Evolutionary conservation across 2,888 invertebrate genomes (phyloP), one percentile per base, ranked within the genome.

Genomic region (Heliothis peltigera): DNA sequence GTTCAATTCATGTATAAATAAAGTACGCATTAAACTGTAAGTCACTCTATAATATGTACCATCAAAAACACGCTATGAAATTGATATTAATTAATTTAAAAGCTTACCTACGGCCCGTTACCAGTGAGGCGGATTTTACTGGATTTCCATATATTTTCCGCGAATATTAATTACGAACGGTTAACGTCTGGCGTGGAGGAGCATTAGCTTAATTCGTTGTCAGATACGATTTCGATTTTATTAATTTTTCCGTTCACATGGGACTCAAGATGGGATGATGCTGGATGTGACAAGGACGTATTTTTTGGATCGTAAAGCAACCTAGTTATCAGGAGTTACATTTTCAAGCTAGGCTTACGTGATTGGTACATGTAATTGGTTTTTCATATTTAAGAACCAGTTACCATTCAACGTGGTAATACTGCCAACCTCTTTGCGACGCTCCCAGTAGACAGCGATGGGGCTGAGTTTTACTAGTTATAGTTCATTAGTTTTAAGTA

Each of bases 181-280:
- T 90, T 87, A 87, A 85, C 85, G 86, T 87, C 81, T 82, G 87
- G 77, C 82, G 51, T 82, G 81, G 79, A 80, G 81, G 78, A 87
- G 86, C 91, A 92, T 93, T 92, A 93, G 91, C 91, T 92, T 92
- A 90, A 92, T 92, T 89, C 87, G 91, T 88, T 87, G 78, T 81
- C 82, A 74, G 86, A 84, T 84, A 83, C 83, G 83, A 84, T 83
- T 89, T 90, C 90, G 87, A 88, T 92, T 91, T 91, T 90, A 91
- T 91, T 90, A 90, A 89, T 90, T 89, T 90, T 89, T 87, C 85
- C 81, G 79, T 71, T 86, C 84, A 70, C 79, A 83, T 81, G 75
- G 63, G 65, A 71, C 46, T 79, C 35, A 15, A 15, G 71, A 81
- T 49, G 15, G 70, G 79, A 56, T 67, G 15, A 3, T 10, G 6